Base-by-base conservation (phyloP, 1,140 invertebrate species). In the Ericerus pela region DNA sequence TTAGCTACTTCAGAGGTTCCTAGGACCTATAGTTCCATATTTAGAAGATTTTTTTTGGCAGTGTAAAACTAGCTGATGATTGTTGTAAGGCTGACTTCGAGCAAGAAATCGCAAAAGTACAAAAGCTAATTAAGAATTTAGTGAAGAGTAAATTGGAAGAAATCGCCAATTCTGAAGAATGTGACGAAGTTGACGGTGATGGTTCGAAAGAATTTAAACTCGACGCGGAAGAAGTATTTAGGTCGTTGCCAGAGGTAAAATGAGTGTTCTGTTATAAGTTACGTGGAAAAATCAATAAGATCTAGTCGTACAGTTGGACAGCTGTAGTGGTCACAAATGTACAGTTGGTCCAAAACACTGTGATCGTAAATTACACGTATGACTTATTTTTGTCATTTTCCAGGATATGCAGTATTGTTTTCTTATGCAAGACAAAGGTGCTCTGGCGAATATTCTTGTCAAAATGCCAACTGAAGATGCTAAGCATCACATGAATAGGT, bases 331-430 rank as follows among this genome's bases (percentile, higher is more conserved):
- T n/a, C n/a, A n/a, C n/a, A n/a, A n/a, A n/a, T n/a, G n/a, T n/a
- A n/a, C n/a, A n/a, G n/a, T n/a, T n/a, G n/a, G n/a, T n/a, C n/a
- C n/a, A n/a, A n/a, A n/a, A n/a, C n/a, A n/a, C n/a, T n/a, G n/a
- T n/a, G n/a, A n/a, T n/a, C n/a, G n/a, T n/a, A n/a, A n/a, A n/a
- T n/a, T n/a, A n/a, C n/a, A n/a, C n/a, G n/a, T n/a, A n/a, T n/a
- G n/a, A n/a, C n/a, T n/a, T n/a, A n/a, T n/a, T n/a, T n/a, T n/a
- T 38, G n/a, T 6, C 4, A 38, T 38, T n/a, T 38, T 18, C 41
- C 20, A 47, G 41, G 41, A 47, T 4, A 22, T 47, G 20, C 41
- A 47, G 14, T 22, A 47, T 24, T 47, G 41, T 47, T 47, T 47
- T 16, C 41, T 22, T 5, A 14, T 24, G 10, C 10, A 16, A 14